These are phyloP conservation scores for Lapara coniferarum DNA, from an alignment of 2,888 invertebrate genomes.

Conservation along the genomic window DNA sequence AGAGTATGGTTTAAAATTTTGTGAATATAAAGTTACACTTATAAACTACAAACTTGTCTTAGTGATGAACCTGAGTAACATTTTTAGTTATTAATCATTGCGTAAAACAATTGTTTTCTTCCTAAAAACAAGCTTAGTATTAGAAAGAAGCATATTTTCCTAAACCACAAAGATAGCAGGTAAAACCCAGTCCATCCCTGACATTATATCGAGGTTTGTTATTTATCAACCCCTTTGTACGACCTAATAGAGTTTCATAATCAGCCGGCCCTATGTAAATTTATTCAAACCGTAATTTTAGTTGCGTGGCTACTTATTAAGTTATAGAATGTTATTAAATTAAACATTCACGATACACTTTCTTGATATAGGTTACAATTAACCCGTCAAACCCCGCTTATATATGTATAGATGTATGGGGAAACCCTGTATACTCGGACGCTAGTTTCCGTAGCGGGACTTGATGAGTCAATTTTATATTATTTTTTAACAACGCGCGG, in stretches of 20 bases:
- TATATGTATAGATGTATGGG: too few relatives aligned
- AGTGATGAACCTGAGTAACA: too few relatives aligned
- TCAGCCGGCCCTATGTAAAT: slow-evolving; percentile 17
- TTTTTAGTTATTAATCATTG: too few relatives aligned
- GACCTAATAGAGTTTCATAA: slow-evolving; percentile 13
- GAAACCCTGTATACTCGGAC: too few relatives aligned
- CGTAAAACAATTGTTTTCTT: too few relatives aligned
- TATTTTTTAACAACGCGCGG: neutral
- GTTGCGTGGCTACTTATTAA: slow-evolving; percentile 1
- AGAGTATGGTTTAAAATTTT: neutral
- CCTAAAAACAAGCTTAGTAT: too few relatives aligned
- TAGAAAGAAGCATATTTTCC: neutral
- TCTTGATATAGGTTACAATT: neutral
- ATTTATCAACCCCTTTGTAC: neutral
- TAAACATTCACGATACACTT: neutral
- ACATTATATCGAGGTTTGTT: slow-evolving; percentile 7
- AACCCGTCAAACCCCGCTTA: too few relatives aligned
- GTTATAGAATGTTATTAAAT: neutral
- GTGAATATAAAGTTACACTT: neutral
- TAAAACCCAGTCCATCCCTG: neutral
- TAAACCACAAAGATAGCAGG: neutral
- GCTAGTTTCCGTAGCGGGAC: too few relatives aligned
- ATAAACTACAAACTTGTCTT: too few relatives aligned
- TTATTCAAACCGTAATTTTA: slow-evolving; percentile 10
- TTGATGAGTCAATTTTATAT: neutral